Evolutionary conservation across 1,140 invertebrate species (phyloP).

Genomic region (Drosophila ogumai): DNA sequence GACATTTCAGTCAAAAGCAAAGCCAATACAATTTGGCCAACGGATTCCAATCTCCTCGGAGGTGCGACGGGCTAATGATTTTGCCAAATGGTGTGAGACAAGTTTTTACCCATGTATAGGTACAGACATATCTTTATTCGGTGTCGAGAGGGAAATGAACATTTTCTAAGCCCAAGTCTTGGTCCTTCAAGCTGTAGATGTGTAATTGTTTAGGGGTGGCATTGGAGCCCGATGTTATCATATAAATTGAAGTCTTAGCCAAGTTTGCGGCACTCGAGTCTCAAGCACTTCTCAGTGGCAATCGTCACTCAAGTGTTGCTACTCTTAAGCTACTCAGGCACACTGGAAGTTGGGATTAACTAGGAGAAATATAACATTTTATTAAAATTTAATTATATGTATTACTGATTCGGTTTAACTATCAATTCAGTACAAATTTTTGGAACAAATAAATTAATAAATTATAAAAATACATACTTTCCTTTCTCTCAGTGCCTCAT

Average conservation of each 20-base stretch:
- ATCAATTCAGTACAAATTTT: not conserved
- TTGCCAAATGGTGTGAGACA: conserved; percentile 24
- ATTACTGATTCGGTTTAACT: not conserved
- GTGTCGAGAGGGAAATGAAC: not conserved
- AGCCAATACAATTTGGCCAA: conserved; percentile 57
- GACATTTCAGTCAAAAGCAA: conserved; percentile 74
- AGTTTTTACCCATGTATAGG: conserved; percentile 23
- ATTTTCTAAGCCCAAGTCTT: conserved; percentile 17
- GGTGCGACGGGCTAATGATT: conserved; percentile 29
- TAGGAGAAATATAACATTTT: not conserved
- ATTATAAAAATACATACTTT: not conserved
- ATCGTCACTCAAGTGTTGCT: conserved; percentile 49
- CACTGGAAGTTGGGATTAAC: conserved; percentile 5
- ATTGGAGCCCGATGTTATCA: conserved; percentile 55
- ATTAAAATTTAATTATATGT: not conserved
- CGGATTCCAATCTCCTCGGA: conserved; percentile 20
- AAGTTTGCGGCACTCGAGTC: conserved; percentile 63
- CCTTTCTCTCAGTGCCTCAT: conserved; percentile 25
- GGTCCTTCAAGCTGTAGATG: conserved; percentile 3
- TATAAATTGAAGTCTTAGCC: conserved; percentile 79
- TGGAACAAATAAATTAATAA: not conserved
- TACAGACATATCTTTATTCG: conserved; percentile 2
- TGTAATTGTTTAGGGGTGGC: conserved; percentile 27
- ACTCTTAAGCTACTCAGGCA: conserved; percentile 39
- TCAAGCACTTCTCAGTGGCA: conserved; percentile 48